phyloP scores from a whole-genome alignment of 1,140 invertebrate species.

The Marisa cornuarietis region DNA sequence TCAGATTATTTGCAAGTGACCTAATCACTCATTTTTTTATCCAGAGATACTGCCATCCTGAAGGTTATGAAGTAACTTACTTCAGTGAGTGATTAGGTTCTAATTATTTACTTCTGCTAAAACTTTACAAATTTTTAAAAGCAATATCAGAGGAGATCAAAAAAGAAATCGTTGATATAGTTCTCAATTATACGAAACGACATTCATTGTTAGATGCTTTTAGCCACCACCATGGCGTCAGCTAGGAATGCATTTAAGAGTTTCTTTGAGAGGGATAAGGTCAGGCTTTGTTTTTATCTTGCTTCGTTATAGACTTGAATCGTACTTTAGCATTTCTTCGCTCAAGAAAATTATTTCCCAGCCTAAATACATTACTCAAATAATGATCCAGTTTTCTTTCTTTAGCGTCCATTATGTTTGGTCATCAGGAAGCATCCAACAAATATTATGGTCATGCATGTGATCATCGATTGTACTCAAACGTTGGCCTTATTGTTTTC shows the following conservation, averaged over 20 bases:
- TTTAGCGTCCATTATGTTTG: no score
- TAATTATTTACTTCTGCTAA: neutral
- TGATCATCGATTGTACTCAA: no score
- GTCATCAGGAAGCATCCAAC: no score
- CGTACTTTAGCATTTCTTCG: neutral
- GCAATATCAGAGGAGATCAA: neutral
- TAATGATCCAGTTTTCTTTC: neutral
- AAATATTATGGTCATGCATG: no score
- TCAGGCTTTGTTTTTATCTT: constrained; percentile 13
- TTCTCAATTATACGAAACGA: neutral
- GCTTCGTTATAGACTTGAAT: neutral
- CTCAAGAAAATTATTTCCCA: neutral
- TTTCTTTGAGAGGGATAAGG: constrained; percentile 49
- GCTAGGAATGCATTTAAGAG: constrained; percentile 33
- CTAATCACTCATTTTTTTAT: no score
- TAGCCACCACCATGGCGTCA: constrained; percentile 23
- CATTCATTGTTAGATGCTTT: neutral
- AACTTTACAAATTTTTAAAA: neutral
- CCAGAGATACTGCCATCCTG: no score
- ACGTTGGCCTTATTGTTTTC: no score
- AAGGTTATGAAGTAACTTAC: no score
- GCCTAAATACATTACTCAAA: no score
- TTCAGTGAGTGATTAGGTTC: neutral
- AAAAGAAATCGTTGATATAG: no score
- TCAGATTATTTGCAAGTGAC: no score